Base-by-base conservation (phyloP, 2,797 vertebrate genomes). In the Poecile montanus region DNA sequence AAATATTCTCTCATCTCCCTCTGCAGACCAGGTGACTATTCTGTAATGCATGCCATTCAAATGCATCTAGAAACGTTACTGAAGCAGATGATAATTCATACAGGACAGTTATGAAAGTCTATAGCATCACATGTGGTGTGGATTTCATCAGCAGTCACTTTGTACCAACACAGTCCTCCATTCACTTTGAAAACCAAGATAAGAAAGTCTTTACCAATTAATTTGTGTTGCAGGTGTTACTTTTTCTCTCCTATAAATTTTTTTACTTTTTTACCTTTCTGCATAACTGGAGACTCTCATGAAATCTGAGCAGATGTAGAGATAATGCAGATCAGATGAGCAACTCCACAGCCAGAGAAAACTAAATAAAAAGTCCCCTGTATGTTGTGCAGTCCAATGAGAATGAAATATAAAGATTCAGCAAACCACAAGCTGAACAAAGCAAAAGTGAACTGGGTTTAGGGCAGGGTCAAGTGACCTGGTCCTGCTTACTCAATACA, bases 1-100 rank as follows among this genome's bases (percentile, higher is more conserved):
- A 89, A 96, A 82, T 84, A 89, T 67, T 91, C 81, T 91, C 67
- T 78, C 74, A 89, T 96, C 85, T 91, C 65, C 10, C 48, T 85
- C 56, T 67, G 44, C 73, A 27, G 78, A 91, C 93, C 88, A 91
- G 89, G 53, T 85, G 85, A 96, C 93, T 48, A 26, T 71, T 77
- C 36, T 45, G 71, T 48, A 22, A 91, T 72, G 74, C 76, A 60
- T 54, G 60, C 71, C 93, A 87, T 76, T 94, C 84, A 80, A 91
- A 95, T 83, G 89, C 42, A 92, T 80, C 91, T 83, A 89, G 78
- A 84, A 93, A 83, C 57, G 15, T 76, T 60, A 93, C 73, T 67
- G 85, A 93, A 72, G 62, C 36, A 27, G 81, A 94, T 45, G 76
- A 38, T 53, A 45, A 96, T 89, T 96, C 36, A 26, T 62, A 78